A percentile compares a stretch with the other conserved stretches of the same genome.
Conservation (phyloP, 2,888 invertebrate genomes). For the Cyrtodaria siliqua region DNA sequence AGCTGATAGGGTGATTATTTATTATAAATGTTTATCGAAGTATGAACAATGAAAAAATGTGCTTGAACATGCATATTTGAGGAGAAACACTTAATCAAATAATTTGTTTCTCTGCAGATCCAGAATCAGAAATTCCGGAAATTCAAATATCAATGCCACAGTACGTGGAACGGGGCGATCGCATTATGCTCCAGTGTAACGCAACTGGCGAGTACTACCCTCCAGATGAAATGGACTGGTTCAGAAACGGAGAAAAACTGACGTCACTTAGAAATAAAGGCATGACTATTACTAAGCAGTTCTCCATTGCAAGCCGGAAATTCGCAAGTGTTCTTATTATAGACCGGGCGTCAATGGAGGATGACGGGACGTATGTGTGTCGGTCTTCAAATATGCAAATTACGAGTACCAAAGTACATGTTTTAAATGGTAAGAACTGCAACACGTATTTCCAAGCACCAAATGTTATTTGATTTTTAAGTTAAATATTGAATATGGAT, state of each 20-base stretch:
- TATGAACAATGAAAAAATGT: too few species aligned
- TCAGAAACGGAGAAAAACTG: slow-evolving; percentile 79
- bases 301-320: slow-evolving; percentile 73
- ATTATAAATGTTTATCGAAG: too few species aligned
- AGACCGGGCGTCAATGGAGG: slow-evolving; percentile 71
- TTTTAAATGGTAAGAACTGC: slow-evolving; percentile 79
- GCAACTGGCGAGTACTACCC: slow-evolving; percentile 81
- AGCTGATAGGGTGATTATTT: too few species aligned
- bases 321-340: slow-evolving; percentile 79
- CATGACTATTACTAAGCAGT: slow-evolving; percentile 80
- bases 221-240: slow-evolving; percentile 83
- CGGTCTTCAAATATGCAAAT: slow-evolving; percentile 77
- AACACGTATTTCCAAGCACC: too few species aligned
- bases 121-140: slow-evolving; percentile 62
- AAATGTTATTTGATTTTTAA: too few species aligned
- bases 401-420: slow-evolving; percentile 77
- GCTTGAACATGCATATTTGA: not conserved
- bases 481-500: too few species aligned
- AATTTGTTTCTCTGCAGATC: slow-evolving; percentile 37
- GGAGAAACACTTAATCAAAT: not conserved
- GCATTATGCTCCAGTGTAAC: slow-evolving; percentile 78
- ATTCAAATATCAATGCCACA: slow-evolving; percentile 77
- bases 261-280: slow-evolving; percentile 71
- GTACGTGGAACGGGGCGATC: slow-evolving; percentile 79
- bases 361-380: slow-evolving; percentile 81